Evolutionary conservation across 2,113 vertebrate genomes (phyloP).

Genomic region (Halichoeres trimaculatus): DNA sequence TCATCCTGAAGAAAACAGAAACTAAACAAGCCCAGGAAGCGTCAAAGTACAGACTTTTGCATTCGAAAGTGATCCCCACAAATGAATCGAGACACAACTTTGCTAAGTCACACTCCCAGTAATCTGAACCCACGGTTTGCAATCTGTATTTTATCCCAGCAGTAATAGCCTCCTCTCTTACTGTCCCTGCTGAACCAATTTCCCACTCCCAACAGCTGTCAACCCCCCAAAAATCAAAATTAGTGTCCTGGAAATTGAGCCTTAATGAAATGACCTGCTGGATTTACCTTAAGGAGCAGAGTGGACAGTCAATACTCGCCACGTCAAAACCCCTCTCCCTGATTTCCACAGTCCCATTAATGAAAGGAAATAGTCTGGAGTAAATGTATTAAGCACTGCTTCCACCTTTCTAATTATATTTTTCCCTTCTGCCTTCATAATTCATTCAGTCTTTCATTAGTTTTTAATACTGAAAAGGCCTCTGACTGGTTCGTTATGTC

Average conservation of each 20-base stretch:
- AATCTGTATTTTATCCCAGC: conserved; percentile 71
- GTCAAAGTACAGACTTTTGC: too few species aligned
- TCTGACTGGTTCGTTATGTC: conserved; percentile 57
- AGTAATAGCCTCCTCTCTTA: conserved; percentile 70
- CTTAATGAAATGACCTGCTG: conserved; percentile 79
- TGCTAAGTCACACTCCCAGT: conserved; percentile 62
- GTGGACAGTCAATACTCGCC: conserved; percentile 69
- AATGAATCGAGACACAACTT: conserved; percentile 51
- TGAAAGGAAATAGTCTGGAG: conserved; percentile 75
- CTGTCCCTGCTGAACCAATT: conserved; percentile 62
- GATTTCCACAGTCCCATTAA: conserved; percentile 71
- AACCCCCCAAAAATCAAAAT: conserved; percentile 78
- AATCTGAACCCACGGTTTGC: conserved; percentile 71
- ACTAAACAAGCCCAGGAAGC: too few species aligned
- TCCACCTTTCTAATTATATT: conserved; percentile 72
- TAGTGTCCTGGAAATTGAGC: conserved; percentile 71
- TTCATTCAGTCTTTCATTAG: conserved; percentile 76
- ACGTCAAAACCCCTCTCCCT: conserved; percentile 66
- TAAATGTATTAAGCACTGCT: conserved; percentile 77
- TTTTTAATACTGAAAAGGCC: conserved; percentile 68
- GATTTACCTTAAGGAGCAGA: conserved; percentile 75
- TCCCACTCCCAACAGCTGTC: conserved; percentile 76
- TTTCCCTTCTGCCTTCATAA: conserved; percentile 62
- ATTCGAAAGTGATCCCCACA: background rate
- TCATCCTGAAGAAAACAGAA: too few species aligned